These are phyloP conservation scores for Amblyteles armatorius DNA, from an alignment of 2,888 invertebrate genomes.

Conservation along the genomic window DNA sequence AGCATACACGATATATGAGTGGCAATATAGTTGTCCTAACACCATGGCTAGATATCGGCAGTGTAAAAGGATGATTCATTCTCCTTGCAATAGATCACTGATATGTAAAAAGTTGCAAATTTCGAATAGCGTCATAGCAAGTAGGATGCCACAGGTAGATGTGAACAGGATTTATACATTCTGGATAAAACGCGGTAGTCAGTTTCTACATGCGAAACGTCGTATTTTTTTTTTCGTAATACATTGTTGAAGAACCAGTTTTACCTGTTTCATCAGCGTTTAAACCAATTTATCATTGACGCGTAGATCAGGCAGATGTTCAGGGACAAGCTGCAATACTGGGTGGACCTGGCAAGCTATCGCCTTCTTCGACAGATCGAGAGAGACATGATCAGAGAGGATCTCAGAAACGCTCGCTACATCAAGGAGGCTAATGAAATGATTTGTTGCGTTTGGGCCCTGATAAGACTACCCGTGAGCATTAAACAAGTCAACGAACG, in stretches of 20 bases:
- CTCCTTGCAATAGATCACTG: neutral
- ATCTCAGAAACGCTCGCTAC: constrained; percentile 85
- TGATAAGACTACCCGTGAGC: constrained; percentile 83
- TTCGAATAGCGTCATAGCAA: neutral
- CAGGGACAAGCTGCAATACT: constrained; percentile 83
- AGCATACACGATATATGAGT: constrained; percentile 7
- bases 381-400: constrained; percentile 83
- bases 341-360: constrained; percentile 85
- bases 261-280: no score
- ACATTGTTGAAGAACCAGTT: no score
- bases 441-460: constrained; percentile 85
- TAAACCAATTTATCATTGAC: neutral
- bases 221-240: neutral
- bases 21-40: neutral
- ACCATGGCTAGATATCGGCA: neutral
- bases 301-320: constrained; percentile 83
- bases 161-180: neutral
- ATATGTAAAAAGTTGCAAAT: constrained; percentile 22
- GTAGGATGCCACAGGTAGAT: neutral
- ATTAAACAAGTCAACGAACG: constrained; percentile 77
- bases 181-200: neutral
- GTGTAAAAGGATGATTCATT: neutral
- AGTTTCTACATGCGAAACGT: neutral
- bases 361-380: constrained; percentile 85
- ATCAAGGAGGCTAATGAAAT: constrained; percentile 82